Conservation (phyloP, 2,113 vertebrate species). For the Elephantulus edwardii region DNA sequence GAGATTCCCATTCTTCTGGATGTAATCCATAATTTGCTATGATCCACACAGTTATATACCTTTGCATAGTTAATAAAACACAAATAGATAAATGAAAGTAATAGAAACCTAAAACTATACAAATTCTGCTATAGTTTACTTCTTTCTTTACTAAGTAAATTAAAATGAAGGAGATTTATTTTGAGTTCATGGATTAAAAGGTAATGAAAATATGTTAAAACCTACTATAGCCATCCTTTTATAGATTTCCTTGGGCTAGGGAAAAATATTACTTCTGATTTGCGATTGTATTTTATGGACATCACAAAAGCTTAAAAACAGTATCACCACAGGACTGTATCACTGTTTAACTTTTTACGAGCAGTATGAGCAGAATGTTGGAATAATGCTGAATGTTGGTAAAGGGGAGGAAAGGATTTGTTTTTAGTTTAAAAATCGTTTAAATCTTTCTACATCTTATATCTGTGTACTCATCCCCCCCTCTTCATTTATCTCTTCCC, state of each 20-base stretch:
- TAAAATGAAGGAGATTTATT: background rate
- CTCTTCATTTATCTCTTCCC: background rate
- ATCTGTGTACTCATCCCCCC: background rate
- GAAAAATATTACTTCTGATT: background rate
- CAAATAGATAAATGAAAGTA: background rate
- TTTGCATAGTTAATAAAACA: too few species aligned
- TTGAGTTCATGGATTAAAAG: background rate
- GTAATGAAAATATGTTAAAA: background rate
- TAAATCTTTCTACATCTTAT: background rate
- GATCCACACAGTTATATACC: too few species aligned
- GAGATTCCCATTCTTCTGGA: too few species aligned
- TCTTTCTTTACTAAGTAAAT: background rate
- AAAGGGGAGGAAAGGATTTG: background rate
- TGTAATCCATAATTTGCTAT: too few species aligned
- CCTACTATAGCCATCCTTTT: background rate
- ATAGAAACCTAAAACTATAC: background rate
- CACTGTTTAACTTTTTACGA: background rate
- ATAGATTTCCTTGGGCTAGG: slow-evolving; percentile 18
- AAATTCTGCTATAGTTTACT: background rate
- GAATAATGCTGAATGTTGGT: background rate
- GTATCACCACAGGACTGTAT: background rate
- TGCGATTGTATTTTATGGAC: slow-evolving; percentile 5
- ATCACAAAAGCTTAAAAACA: background rate
- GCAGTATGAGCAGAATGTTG: background rate
- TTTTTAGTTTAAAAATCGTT: slow-evolving; percentile 2